phyloP scores from a whole-genome alignment of 1,140 invertebrate species.

The Mycetomoellerius zeteki region DNA sequence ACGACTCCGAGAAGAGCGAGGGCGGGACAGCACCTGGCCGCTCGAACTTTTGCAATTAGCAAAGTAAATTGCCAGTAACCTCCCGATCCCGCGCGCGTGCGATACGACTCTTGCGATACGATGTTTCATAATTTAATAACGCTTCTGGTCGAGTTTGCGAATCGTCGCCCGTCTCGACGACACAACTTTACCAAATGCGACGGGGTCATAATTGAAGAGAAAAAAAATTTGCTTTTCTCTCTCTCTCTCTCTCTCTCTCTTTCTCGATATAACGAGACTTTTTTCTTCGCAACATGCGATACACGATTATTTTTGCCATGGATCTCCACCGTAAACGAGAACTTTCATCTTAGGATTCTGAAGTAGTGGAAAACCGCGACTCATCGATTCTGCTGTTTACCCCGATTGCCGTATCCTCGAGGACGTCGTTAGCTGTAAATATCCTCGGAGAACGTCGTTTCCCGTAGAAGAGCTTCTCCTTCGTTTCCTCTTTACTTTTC shows the following conservation, averaged over 20 bases:
- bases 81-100: constrained; percentile 44
- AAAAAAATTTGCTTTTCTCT: constrained; percentile 10
- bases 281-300: constrained; percentile 13
- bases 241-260: not conserved
- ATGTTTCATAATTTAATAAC: constrained; percentile 74
- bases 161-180: constrained; percentile 29
- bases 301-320: constrained; percentile 36
- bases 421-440: constrained; percentile 46
- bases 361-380: constrained; percentile 14
- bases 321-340: constrained; percentile 17
- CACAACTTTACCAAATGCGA: constrained; percentile 18
- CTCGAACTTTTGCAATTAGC: constrained; percentile 73
- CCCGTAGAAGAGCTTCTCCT: not conserved
- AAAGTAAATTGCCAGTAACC: constrained; percentile 72
- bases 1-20: constrained; percentile 7
- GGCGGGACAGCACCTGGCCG: constrained; percentile 45
- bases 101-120: constrained; percentile 54
- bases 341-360: constrained; percentile 17
- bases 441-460: constrained; percentile 15
- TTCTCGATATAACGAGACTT: not conserved
- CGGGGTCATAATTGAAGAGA: constrained; percentile 33
- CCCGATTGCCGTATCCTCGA: constrained; percentile 39
- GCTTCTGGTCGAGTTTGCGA: not conserved
- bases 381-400: constrained; percentile 55
- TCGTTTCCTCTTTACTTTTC: not conserved